phyloP scores from a whole-genome alignment of 2,797 vertebrate genomes.

The Arctocebus calabarensis region DNA sequence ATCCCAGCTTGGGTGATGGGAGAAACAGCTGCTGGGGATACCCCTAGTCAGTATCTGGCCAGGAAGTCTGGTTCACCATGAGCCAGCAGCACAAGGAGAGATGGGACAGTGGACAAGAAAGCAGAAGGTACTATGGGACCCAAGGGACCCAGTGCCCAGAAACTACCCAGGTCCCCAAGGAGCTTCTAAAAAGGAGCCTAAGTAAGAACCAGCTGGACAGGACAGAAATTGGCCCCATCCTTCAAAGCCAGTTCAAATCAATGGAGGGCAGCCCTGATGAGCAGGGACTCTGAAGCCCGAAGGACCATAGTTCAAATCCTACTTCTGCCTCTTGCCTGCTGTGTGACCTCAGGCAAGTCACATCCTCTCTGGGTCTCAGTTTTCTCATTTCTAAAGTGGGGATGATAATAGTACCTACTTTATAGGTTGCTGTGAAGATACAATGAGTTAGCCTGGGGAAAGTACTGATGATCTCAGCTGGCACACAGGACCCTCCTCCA shows the following conservation, averaged over 20 bases:
- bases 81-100: constrained; percentile 30
- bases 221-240: not conserved
- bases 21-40: constrained; percentile 83
- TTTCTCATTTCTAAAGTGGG: not conserved
- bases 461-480: not conserved
- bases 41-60: constrained; percentile 74
- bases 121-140: not conserved
- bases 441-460: not conserved
- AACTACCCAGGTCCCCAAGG: not conserved
- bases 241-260: constrained; percentile 9
- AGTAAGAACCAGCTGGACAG: not conserved
- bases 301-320: not conserved
- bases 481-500: not conserved
- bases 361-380: not conserved
- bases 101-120: not conserved
- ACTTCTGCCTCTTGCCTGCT: not conserved
- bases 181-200: not conserved
- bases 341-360: not conserved
- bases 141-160: not conserved
- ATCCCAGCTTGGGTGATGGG: constrained; percentile 56
- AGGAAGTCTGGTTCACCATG: constrained; percentile 69
- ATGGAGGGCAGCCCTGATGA: not conserved
- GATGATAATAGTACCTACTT: not conserved
- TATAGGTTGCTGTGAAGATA: not conserved
- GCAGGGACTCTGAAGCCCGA: not conserved